Evolutionary conservation across 2,113 vertebrate genomes (phyloP).

Genomic region (Macquaria ambigua): DNA sequence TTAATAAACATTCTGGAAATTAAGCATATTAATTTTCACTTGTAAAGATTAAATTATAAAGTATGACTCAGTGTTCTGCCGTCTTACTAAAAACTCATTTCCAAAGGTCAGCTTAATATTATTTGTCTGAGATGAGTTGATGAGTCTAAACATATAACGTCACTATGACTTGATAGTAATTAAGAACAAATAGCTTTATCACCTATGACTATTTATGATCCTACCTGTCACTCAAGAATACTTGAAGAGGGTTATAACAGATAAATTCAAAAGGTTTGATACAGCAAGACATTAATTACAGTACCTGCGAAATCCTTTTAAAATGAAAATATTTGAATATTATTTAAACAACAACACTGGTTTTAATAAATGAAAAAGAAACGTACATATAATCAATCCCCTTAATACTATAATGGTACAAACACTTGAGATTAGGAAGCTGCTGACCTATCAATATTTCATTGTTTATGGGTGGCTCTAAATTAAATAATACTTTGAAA

Average conservation of each 20-base stretch:
- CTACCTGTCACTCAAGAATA: background rate
- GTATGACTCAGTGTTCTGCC: background rate
- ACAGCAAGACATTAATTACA: background rate
- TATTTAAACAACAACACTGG: background rate
- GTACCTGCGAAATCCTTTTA: background rate
- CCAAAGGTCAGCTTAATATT: background rate
- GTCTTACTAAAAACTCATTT: background rate
- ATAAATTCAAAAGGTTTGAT: background rate
- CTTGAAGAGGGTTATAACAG: background rate
- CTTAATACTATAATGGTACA: background rate
- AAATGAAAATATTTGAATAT: background rate
- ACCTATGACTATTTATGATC: background rate
- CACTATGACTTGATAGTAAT: background rate
- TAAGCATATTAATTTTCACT: background rate
- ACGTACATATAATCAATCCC: background rate
- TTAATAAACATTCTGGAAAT: background rate
- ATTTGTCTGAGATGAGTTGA: background rate
- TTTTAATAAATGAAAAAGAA: background rate
- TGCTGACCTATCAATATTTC: background rate
- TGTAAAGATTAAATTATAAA: background rate
- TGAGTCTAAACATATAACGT: background rate
- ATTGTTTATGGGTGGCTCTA: background rate
- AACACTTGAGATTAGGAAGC: background rate
- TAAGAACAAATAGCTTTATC: background rate
- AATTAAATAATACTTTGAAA: constrained; percentile 1